Base-by-base conservation (phyloP, 1,140 invertebrate species). In the Apis florea region DNA sequence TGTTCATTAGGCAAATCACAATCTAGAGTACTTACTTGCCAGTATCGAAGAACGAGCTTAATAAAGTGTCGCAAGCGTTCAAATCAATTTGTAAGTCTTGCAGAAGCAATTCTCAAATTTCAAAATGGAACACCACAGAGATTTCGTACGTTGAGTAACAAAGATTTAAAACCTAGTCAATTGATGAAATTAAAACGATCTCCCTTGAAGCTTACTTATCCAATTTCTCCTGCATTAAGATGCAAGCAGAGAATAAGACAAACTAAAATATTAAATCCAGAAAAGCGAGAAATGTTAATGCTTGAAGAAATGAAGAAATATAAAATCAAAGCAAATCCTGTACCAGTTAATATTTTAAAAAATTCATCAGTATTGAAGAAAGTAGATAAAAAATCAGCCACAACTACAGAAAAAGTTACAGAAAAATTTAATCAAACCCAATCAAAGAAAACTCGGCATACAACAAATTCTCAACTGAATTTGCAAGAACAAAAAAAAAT, bases 31-130 rank as follows among this genome's bases (percentile, higher is more conserved):
- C 71, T 89, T 11, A 81, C 83, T 3, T 90, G 85, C 64, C 73
- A 85, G 24, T 77, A 89, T 59, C 83, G 86, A 6, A 85, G 83
- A 47, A 58, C 49, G 31, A 92, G 88, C 66, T 19, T 89, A 0
- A 21, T 59, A 10, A 89, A 87, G 54, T 56, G 64, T 17, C 64
- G 53, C 13, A 72, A 61, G 47, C 17, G 67, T 56, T 73, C 87
- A 0, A 90, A 84, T n/a, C 86, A 93, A 8, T 94, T 91, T 73
- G 77, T 94, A 1, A 93, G 91, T 68, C 78, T 94, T 61, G 94
- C 94, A 15, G 94, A 95, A 79, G 91, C 92, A 0, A 84, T 94
- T 6, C 89, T 86, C 0, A 93, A 93, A 63, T 95, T 93, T 24
- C 94, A 94, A 51, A 89, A 79, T n/a, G 84, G 81, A 0, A 94